Evolutionary conservation across 2,113 vertebrate species (phyloP).

Genomic region (Notechis scutatus): DNA sequence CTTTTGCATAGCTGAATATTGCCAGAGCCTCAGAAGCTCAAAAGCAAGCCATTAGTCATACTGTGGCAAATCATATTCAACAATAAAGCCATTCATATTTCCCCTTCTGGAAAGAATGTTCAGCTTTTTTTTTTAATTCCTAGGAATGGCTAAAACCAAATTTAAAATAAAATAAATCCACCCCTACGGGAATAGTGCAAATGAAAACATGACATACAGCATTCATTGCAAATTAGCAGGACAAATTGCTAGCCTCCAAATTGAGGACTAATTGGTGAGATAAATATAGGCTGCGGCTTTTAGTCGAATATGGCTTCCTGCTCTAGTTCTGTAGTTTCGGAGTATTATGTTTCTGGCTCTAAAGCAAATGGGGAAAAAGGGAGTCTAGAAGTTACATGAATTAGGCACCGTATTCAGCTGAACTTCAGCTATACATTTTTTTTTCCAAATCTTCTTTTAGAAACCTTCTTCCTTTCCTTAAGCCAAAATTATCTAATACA

Average conservation of each 20-base stretch:
- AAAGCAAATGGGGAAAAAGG: not conserved
- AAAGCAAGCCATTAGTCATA: slow-evolving; percentile 24
- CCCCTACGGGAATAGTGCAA: slow-evolving; percentile 28
- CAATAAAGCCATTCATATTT: slow-evolving; percentile 38
- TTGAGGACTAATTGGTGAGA: slow-evolving; percentile 54
- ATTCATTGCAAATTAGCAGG: slow-evolving; percentile 36
- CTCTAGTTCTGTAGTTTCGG: slow-evolving; percentile 9
- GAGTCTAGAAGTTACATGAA: not conserved
- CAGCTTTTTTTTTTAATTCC: not conserved
- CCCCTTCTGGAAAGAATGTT: slow-evolving; percentile 29
- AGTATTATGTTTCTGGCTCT: slow-evolving; percentile 19
- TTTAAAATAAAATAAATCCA: slow-evolving; percentile 39
- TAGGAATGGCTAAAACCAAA: slow-evolving; percentile 30
- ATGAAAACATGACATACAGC: slow-evolving; percentile 32
- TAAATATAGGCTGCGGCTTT: slow-evolving; percentile 40
- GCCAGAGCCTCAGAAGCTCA: slow-evolving; percentile 1
- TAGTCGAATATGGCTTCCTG: slow-evolving; percentile 19
- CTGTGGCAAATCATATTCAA: slow-evolving; percentile 25
- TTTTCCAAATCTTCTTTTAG: not conserved
- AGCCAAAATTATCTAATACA: not conserved
- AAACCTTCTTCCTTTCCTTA: not conserved
- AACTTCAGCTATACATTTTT: not conserved
- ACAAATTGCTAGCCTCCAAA: slow-evolving; percentile 55
- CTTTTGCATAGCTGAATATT: not conserved
- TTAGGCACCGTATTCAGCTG: not conserved